phyloP scores from a whole-genome alignment of 2,113 vertebrate species.

The Salvelinus namaycush region DNA sequence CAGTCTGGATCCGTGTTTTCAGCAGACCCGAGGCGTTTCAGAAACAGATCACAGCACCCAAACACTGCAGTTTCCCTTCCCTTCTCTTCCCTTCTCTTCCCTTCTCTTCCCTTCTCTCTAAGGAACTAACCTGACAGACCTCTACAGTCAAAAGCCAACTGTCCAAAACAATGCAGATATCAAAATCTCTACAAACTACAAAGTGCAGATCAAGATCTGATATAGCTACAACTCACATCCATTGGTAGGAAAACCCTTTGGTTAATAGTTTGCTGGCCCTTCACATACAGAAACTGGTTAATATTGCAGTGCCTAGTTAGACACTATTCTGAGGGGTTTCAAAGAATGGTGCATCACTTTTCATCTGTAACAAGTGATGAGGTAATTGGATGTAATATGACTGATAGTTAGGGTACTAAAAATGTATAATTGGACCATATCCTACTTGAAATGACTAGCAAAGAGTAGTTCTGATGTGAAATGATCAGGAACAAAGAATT shows the following conservation, averaged over 20 bases:
- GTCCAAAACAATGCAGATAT: constrained; percentile 25
- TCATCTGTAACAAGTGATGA: not conserved
- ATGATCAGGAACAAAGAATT: not conserved
- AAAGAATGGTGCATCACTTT: not conserved
- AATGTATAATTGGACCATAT: not conserved
- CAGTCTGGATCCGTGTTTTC: constrained; percentile 55
- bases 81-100: not conserved
- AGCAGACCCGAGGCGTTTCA: constrained; percentile 51
- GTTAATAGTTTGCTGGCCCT: not conserved
- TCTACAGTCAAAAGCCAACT: constrained; percentile 37
- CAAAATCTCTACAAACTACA: constrained; percentile 22
- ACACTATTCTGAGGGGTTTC: not conserved
- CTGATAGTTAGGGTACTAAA: not conserved
- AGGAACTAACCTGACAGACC: constrained; percentile 5
- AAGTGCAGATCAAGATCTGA: constrained; percentile 13
- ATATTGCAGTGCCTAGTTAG: not conserved
- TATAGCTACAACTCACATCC: not conserved
- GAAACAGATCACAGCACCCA: constrained; percentile 50
- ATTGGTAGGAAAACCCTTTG: not conserved
- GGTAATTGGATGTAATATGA: not conserved
- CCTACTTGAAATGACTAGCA: not conserved
- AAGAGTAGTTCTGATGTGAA: not conserved
- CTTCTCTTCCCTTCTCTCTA: constrained; percentile 7
- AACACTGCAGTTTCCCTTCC: constrained; percentile 43
- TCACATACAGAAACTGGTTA: not conserved